These are phyloP conservation scores for Hipposideros armiger DNA, from an alignment of 2,113 vertebrate species.

Conservation along the genomic window DNA sequence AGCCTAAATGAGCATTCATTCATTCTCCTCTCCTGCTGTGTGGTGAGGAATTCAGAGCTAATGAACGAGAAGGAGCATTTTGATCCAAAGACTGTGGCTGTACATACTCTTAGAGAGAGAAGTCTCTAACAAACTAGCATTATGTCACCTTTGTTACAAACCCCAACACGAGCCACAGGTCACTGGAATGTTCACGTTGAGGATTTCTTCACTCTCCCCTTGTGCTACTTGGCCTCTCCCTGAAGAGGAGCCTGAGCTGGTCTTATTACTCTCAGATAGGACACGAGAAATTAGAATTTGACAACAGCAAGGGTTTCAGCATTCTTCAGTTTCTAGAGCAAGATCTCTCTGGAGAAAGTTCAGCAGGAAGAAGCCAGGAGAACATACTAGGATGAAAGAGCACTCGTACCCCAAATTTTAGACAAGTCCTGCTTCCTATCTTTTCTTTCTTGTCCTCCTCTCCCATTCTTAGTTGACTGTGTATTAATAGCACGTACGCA, in stretches of 20 bases:
- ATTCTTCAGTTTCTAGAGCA: background rate
- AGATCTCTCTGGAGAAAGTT: background rate
- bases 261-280: background rate
- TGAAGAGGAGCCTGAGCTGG: background rate
- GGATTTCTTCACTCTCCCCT: background rate
- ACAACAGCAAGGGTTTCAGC: background rate
- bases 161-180: background rate
- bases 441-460: background rate
- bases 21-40: background rate
- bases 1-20: background rate
- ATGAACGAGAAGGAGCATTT: background rate
- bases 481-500: background rate
- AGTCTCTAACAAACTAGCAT: background rate
- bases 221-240: background rate
- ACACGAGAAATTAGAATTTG: background rate
- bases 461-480: background rate
- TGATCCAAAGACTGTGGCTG: background rate
- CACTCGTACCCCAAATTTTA: background rate
- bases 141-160: background rate
- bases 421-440: background rate
- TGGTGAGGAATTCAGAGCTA: background rate
- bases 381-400: background rate
- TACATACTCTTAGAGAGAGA: background rate
- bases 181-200: background rate
- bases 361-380: background rate